Conservation (phyloP, 1,140 invertebrate genomes). For the Bursaphelenchus mucronatus region DNA sequence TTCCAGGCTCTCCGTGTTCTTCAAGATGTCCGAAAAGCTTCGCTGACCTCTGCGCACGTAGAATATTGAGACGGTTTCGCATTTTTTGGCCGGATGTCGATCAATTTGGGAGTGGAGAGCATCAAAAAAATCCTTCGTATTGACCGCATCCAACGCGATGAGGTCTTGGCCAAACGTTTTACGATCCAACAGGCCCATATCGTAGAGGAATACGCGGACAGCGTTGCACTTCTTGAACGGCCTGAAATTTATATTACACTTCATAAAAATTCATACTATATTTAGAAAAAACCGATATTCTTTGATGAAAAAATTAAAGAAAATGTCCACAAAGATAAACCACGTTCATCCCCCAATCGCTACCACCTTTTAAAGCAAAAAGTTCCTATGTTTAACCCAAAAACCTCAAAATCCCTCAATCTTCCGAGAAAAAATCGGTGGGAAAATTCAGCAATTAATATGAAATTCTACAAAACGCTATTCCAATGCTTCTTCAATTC, state of each 20-base stretch:
- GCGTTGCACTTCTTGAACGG: slow-evolving; percentile 44
- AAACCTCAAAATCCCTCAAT: too few relatives aligned
- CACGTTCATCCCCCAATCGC: too few relatives aligned
- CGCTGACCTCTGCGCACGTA: slow-evolving; percentile 83
- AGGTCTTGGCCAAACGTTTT: slow-evolving; percentile 41
- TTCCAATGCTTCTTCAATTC: too few relatives aligned
- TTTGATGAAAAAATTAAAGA: neutral
- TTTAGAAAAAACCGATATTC: neutral
- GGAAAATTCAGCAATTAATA: too few relatives aligned
- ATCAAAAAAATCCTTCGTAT: slow-evolving; percentile 27
- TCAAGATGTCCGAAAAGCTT: slow-evolving; percentile 73
- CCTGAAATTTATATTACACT: slow-evolving; percentile 27
- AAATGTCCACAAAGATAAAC: neutral
- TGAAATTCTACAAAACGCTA: too few relatives aligned
- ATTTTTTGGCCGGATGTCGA: slow-evolving; percentile 64
- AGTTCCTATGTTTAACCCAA: too few relatives aligned
- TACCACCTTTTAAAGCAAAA: neutral
- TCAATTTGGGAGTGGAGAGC: slow-evolving; percentile 49
- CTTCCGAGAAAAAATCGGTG: slow-evolving; percentile 7
- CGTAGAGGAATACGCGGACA: slow-evolving; percentile 57
- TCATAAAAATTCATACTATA: too few relatives aligned
- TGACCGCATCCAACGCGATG: slow-evolving; percentile 40
- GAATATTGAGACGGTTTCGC: slow-evolving; percentile 88
- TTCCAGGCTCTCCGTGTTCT: slow-evolving; percentile 66
- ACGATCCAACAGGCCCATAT: slow-evolving; percentile 52